phyloP scores from a whole-genome alignment of 2,888 invertebrate genomes.

The Dasypogon diadema region DNA sequence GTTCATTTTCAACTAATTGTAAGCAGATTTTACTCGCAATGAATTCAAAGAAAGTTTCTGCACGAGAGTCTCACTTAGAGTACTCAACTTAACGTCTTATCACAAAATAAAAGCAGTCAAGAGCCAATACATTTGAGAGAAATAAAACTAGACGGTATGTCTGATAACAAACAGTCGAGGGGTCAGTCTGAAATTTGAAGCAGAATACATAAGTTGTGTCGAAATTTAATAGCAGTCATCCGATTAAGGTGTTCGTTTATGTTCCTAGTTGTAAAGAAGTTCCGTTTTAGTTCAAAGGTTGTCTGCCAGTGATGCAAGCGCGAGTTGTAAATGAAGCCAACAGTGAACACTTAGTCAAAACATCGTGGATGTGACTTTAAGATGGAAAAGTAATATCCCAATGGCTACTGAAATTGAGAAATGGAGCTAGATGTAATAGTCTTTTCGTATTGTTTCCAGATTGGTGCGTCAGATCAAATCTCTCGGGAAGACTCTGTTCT shows the following conservation, averaged over 20 bases:
- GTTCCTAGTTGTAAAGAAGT: slow-evolving; percentile 4
- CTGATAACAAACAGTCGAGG: slow-evolving; percentile 36
- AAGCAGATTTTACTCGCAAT: not conserved
- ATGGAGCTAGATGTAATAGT: slow-evolving; percentile 4
- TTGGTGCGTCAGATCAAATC: slow-evolving; percentile 63
- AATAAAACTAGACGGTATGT: slow-evolving; percentile 10
- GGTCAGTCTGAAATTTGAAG: slow-evolving; percentile 40
- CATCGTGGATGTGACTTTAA: slow-evolving; percentile 5
- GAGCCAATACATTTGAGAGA: slow-evolving; percentile 10
- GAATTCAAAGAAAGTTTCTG: not conserved
- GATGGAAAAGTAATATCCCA: slow-evolving; percentile 31
- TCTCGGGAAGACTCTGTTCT: slow-evolving; percentile 63
- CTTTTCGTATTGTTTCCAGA: slow-evolving; percentile 58
- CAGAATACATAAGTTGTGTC: slow-evolving; percentile 11
- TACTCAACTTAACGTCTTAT: not conserved
- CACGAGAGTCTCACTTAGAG: not conserved
- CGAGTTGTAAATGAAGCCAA: slow-evolving; percentile 22
- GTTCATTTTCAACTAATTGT: not conserved
- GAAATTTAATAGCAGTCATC: not conserved
- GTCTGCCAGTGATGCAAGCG: slow-evolving; percentile 12
- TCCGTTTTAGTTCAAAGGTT: slow-evolving; percentile 27
- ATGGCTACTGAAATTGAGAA: slow-evolving; percentile 3
- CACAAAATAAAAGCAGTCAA: slow-evolving; percentile 1
- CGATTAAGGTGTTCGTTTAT: not conserved
- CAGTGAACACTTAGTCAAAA: slow-evolving; percentile 24